Conservation (phyloP, 2,888 invertebrate genomes). For the Thumatha senex region DNA sequence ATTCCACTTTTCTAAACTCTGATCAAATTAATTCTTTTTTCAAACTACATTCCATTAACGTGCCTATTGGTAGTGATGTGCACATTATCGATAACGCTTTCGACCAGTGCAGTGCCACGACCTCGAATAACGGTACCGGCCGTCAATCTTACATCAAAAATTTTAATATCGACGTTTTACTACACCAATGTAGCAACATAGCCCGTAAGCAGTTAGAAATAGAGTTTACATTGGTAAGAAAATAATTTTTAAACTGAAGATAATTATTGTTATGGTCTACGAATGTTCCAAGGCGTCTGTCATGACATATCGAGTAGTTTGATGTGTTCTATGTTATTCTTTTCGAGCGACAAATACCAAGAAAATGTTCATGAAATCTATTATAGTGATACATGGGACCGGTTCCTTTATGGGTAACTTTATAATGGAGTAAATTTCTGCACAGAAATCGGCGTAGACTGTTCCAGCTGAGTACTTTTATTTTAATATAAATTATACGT, state of each 20-base stretch:
- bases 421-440: no score
- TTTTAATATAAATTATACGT: no score
- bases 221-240: conserved; percentile 44
- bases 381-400: background rate
- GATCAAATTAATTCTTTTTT: conserved; percentile 60
- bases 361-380: conserved; percentile 16
- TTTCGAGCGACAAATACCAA: conserved; percentile 17
- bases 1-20: conserved; percentile 39
- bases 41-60: conserved; percentile 70
- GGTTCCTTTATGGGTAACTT: background rate
- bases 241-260: conserved; percentile 18
- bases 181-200: conserved; percentile 44
- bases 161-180: conserved; percentile 51
- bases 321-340: conserved; percentile 43
- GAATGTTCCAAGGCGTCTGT: conserved; percentile 54
- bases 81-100: conserved; percentile 67
- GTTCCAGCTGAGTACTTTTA: no score
- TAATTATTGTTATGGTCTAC: conserved; percentile 23
- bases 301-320: conserved; percentile 60
- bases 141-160: conserved; percentile 72
- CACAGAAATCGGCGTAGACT: no score
- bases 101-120: conserved; percentile 65
- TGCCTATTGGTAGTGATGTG: conserved; percentile 64
- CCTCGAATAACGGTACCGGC: conserved; percentile 63
- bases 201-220: conserved; percentile 39